phyloP scores from a whole-genome alignment of 2,888 invertebrate genomes.

The Ellobium chinense region DNA sequence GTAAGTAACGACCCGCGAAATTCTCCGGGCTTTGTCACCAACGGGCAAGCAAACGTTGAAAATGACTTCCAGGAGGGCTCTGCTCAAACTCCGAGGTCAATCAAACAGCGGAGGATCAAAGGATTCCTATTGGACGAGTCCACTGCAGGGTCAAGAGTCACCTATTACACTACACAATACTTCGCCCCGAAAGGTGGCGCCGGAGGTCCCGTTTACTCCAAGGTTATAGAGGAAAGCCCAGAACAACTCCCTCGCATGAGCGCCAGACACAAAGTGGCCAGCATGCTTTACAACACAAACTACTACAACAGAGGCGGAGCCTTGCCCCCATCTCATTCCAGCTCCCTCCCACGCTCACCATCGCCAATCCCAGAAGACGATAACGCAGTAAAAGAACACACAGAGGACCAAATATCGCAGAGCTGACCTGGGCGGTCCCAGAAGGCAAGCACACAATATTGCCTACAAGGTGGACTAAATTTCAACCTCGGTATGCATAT shows the following conservation, averaged over 20 bases:
- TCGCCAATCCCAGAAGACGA: neutral
- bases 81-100: neutral
- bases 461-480: too few species aligned
- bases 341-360: neutral
- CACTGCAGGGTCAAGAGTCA: neutral
- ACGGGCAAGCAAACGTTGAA: too few species aligned
- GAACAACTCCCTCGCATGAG: slow-evolving; percentile 4
- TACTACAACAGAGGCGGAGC: neutral
- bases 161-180: neutral
- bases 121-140: neutral
- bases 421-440: too few species aligned
- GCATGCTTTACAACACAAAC: slow-evolving; percentile 4
- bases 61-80: too few species aligned
- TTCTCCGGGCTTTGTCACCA: too few species aligned
- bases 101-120: neutral
- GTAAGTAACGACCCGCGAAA: neutral
- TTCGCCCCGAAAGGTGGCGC: neutral
- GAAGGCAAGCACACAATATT: too few species aligned
- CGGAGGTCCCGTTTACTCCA: neutral
- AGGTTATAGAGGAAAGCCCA: neutral
- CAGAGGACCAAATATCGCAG: too few species aligned
- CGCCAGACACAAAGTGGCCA: neutral
- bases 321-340: neutral
- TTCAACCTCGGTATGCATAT: too few species aligned
- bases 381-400: too few species aligned